Evolutionary conservation across 2,113 vertebrate species (phyloP).

Genomic region (Marcusenius ussheri): DNA sequence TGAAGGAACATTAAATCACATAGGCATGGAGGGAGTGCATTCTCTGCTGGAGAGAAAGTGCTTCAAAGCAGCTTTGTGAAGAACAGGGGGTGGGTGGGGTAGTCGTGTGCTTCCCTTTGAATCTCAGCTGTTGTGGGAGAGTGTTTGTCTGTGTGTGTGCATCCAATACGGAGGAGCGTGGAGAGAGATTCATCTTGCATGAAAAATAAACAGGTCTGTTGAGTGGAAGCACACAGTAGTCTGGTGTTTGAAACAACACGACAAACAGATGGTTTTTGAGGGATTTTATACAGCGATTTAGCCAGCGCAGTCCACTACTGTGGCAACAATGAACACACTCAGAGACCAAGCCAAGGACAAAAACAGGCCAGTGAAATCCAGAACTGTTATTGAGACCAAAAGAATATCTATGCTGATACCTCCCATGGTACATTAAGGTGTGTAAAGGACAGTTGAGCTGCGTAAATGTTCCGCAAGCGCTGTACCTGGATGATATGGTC

Average conservation of each 20-base stretch:
- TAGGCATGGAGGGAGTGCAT: not conserved
- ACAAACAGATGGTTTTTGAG: not conserved
- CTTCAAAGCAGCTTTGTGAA: not conserved
- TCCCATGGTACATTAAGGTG: not conserved
- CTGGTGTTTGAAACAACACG: not conserved
- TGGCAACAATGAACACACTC: not conserved
- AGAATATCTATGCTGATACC: not conserved
- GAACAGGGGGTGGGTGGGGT: not conserved
- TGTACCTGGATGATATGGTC: not conserved
- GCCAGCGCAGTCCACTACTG: not conserved
- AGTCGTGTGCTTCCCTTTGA: not conserved
- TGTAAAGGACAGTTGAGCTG: not conserved
- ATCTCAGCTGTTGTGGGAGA: not conserved
- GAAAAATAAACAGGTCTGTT: slow-evolving; percentile 2
- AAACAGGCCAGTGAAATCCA: not conserved
- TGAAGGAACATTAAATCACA: not conserved
- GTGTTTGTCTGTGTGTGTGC: not conserved
- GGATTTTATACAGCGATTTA: not conserved
- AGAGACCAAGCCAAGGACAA: not conserved
- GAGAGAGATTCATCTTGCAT: not conserved
- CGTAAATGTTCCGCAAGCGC: not conserved
- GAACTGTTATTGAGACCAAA: not conserved
- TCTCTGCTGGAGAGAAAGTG: not conserved
- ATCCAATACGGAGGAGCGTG: not conserved
- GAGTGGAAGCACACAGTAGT: not conserved